A percentile compares a stretch with the other conserved stretches of the same genome.
These are phyloP conservation scores for Jacana jacana DNA, from an alignment of 2,113 vertebrate species.

Conservation along the genomic window DNA sequence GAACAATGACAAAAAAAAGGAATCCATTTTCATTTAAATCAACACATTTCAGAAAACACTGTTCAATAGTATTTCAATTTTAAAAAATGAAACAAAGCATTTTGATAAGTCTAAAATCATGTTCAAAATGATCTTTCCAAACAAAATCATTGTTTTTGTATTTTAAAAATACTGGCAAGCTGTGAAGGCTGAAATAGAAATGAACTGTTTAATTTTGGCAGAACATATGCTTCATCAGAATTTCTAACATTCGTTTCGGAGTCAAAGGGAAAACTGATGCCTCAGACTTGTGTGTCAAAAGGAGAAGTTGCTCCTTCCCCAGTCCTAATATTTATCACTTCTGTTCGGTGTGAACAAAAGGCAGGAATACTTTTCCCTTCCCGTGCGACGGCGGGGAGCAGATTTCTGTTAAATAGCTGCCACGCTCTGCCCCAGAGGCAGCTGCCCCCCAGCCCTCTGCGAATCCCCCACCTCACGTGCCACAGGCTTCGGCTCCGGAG, in stretches of 20 bases:
- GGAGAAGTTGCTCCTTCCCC: background rate
- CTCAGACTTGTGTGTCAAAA: background rate
- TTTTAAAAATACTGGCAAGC: conserved; percentile 33
- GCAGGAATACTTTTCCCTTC: background rate
- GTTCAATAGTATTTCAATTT: background rate
- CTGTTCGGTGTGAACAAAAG: background rate
- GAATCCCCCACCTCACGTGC: fast-evolving
- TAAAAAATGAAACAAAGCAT: background rate
- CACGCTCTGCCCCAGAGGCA: background rate
- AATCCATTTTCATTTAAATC: background rate
- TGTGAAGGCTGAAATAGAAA: conserved; percentile 55
- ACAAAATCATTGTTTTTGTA: background rate
- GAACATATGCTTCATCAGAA: conserved; percentile 47
- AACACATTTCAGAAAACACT: background rate
- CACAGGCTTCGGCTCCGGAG: background rate
- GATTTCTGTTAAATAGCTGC: background rate
- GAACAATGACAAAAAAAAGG: background rate
- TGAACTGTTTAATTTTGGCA: conserved; percentile 58
- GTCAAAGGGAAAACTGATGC: conserved; percentile 1
- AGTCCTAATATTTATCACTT: conserved; percentile 15
- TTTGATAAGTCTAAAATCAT: background rate
- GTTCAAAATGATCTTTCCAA: background rate
- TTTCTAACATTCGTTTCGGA: background rate
- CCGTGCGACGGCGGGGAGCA: background rate
- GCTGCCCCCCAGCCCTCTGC: background rate